These are phyloP conservation scores for Ploceus nigricollis DNA, from an alignment of 2,113 vertebrate species.

Conservation along the genomic window DNA sequence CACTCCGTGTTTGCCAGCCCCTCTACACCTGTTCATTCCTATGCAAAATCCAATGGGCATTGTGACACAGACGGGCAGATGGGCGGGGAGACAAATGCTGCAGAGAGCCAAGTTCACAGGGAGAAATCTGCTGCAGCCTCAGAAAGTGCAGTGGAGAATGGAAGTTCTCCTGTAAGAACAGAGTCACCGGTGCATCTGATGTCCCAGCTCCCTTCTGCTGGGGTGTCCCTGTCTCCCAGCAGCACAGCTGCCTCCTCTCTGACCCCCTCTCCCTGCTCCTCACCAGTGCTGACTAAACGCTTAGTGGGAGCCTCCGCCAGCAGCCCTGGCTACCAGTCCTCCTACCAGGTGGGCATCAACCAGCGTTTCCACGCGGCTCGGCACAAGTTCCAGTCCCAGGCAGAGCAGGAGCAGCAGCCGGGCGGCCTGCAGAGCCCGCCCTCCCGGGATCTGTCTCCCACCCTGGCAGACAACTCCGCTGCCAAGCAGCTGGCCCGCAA, in stretches of 20 bases:
- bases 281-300: slow-evolving; percentile 86
- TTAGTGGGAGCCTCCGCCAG: slow-evolving; percentile 76
- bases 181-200: slow-evolving; percentile 61
- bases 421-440: slow-evolving; percentile 72
- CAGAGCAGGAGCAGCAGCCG: slow-evolving; percentile 81
- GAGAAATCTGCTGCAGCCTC: slow-evolving; percentile 52
- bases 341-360: slow-evolving; percentile 93
- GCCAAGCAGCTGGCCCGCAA: slow-evolving; percentile 92
- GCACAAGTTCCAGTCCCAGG: slow-evolving; percentile 94
- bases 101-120: slow-evolving; percentile 50
- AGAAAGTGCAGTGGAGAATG: slow-evolving; percentile 79
- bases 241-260: slow-evolving; percentile 91
- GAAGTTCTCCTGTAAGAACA: slow-evolving; percentile 48
- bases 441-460: slow-evolving; percentile 80
- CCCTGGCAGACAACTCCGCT: slow-evolving; percentile 76
- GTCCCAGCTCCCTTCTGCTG: slow-evolving; percentile 66
- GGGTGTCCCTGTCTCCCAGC: slow-evolving; percentile 79
- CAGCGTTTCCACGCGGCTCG: slow-evolving; percentile 94
- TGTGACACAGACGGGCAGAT: slow-evolving; percentile 47
- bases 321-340: slow-evolving; percentile 85
- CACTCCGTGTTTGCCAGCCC: background rate
- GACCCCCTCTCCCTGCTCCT: slow-evolving; percentile 92
- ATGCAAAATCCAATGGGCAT: slow-evolving; percentile 84
- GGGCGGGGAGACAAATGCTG: background rate
- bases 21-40: slow-evolving; percentile 32